Percentiles rank a stretch among this genome's conserved stretches.
These are phyloP conservation scores for Mustelus asterias DNA, from an alignment of 2,113 vertebrate species.

Conservation along the genomic window DNA sequence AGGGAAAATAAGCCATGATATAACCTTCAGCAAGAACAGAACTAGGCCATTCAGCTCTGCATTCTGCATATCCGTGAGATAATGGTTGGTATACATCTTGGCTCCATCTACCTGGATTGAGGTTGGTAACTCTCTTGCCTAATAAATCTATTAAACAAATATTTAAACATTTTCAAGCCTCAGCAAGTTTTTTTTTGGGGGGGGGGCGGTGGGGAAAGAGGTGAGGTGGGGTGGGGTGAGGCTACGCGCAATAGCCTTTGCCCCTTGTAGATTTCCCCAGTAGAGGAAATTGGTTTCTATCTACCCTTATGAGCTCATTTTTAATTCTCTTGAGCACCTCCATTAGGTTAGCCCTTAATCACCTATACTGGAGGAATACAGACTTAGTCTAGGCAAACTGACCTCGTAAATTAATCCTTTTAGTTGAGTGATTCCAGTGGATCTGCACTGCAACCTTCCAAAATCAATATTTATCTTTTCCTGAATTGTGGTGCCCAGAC, in stretches of 20 bases:
- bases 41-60: no score
- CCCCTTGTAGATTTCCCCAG: background rate
- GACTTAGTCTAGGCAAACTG: background rate
- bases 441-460: background rate
- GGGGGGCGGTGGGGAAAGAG: background rate
- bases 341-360: background rate
- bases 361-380: background rate
- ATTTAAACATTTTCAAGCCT: background rate
- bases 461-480: background rate
- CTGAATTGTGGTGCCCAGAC: background rate
- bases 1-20: background rate
- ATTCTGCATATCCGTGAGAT: background rate
- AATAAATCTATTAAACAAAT: background rate
- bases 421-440: background rate
- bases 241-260: background rate
- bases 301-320: background rate
- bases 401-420: background rate
- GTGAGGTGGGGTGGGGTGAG: no score
- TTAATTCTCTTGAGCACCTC: background rate
- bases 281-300: background rate
- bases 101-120: background rate
- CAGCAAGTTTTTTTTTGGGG: background rate
- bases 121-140: background rate
- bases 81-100: background rate
- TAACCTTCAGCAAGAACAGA: background rate